Base-by-base conservation (phyloP, 2,888 invertebrate genomes). In the Hylaea fasciaria region DNA sequence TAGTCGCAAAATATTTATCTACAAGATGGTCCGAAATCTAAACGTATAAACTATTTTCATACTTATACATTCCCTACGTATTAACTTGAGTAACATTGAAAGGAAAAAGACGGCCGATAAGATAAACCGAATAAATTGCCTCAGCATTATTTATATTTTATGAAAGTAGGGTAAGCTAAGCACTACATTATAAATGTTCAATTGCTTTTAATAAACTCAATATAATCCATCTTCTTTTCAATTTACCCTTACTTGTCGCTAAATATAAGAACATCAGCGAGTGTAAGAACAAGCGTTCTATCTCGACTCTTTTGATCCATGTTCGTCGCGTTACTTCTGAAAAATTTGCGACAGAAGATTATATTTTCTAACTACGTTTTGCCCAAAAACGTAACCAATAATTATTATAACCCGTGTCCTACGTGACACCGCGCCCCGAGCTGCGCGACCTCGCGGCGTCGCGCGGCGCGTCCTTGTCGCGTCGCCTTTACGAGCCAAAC, bases 391-490 rank as follows among this genome's bases (percentile, higher is more conserved):
- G 9, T 45, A 45, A 45, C n/a, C n/a, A n/a, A n/a, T n/a, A n/a
- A n/a, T n/a, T n/a, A n/a, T n/a, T 9, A 45, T 9, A 40, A 14
- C 29, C 13, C 45, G 13, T 29, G 45, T 8, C 28, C 16, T 29
- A 29, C 45, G 45, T 29, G 44, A 22, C 8, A 12, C 4, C 44
- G 28, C 44, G 44, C 7, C 22, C 17, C 43, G 43, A 43, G 13
- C 13, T 17, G 43, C 11, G 44, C 44, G 44, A 22, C 44, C 44
- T 44, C 22, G 22, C 44, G 37, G 43, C 43, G 43, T 2, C 41
- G 28, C 28, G 28, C 14, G 41, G 3, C 41, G 10, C 43, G 43
- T 16, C 43, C 43, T 43, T 41, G 43, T 43, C 43, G 43, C 17
- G 11, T 17, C 43, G 43, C 11, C 22, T n/a, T 52, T 14, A 37